These are phyloP conservation scores for Bolborhynchus lineola DNA, from an alignment of 2,113 vertebrate genomes.

Conservation along the genomic window DNA sequence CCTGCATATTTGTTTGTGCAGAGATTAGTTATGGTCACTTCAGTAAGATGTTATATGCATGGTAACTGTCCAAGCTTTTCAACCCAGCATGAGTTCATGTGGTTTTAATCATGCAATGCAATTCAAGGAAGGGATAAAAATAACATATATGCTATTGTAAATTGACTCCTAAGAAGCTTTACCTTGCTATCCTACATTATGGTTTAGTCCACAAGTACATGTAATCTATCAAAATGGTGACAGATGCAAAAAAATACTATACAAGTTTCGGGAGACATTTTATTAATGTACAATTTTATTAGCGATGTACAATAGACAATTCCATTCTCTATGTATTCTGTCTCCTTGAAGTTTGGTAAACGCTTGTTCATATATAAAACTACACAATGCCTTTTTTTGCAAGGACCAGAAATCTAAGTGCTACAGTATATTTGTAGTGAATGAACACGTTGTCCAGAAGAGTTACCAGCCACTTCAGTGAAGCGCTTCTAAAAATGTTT, in stretches of 20 bases:
- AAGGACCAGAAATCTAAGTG: slow-evolving; percentile 53
- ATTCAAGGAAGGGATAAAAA: neutral
- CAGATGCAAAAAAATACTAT: neutral
- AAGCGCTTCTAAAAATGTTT: slow-evolving; percentile 59
- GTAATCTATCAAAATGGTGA: neutral
- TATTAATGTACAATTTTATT: slow-evolving; percentile 69
- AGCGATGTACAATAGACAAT: slow-evolving; percentile 53
- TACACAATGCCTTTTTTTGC: slow-evolving; percentile 35
- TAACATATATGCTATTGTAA: neutral
- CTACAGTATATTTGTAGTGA: slow-evolving; percentile 68
- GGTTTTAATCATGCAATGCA: neutral
- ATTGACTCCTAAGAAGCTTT: neutral
- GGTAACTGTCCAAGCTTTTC: neutral
- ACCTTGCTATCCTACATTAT: neutral
- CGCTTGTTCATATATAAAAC: slow-evolving; percentile 64
- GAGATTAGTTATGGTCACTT: neutral
- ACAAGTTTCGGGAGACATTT: slow-evolving; percentile 46
- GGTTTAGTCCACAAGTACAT: neutral
- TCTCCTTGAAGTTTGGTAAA: slow-evolving; percentile 51
- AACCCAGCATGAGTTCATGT: rapidly evolving
- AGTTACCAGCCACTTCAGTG: slow-evolving; percentile 59
- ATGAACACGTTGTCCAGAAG: slow-evolving; percentile 65
- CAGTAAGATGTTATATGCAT: neutral
- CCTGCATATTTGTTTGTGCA: neutral
- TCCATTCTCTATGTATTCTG: slow-evolving; percentile 15